Conservation (phyloP, 2,797 vertebrate genomes). For the Otolemur crassicaudatus region DNA sequence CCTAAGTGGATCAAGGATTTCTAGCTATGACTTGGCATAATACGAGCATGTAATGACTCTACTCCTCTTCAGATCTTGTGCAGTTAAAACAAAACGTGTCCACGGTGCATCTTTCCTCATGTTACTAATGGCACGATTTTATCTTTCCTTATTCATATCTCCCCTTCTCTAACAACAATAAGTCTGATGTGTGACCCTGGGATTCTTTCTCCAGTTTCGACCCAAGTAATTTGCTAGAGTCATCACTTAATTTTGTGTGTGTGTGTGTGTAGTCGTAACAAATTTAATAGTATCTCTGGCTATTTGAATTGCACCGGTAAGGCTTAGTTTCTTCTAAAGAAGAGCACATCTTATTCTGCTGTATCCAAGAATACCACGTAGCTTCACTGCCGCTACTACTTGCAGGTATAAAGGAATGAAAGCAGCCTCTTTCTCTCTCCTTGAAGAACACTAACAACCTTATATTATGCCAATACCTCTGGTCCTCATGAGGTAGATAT, state of each 20-base stretch:
- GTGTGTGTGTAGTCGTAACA: neutral
- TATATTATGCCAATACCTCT: neutral
- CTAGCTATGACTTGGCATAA: neutral
- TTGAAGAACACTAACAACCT: neutral
- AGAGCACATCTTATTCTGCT: neutral
- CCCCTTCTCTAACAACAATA: neutral
- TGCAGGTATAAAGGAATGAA: neutral
- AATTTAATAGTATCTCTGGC: neutral
- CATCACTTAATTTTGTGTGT: neutral
- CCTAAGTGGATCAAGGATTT: neutral
- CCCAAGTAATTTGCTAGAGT: neutral
- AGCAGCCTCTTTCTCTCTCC: conserved; percentile 6
- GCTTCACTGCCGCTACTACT: neutral
- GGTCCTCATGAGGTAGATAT: neutral
- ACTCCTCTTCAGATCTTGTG: neutral
- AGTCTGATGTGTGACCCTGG: neutral
- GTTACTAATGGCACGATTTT: neutral
- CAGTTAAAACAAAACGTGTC: neutral
- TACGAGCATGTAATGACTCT: neutral
- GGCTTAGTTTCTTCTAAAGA: conserved; percentile 14
- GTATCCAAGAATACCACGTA: neutral
- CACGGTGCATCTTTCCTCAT: neutral
- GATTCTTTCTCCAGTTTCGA: conserved; percentile 4
- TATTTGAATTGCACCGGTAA: neutral
- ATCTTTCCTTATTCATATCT: neutral